Evolutionary conservation across 2,113 vertebrate species (phyloP).

Genomic region (Eublepharis macularius): DNA sequence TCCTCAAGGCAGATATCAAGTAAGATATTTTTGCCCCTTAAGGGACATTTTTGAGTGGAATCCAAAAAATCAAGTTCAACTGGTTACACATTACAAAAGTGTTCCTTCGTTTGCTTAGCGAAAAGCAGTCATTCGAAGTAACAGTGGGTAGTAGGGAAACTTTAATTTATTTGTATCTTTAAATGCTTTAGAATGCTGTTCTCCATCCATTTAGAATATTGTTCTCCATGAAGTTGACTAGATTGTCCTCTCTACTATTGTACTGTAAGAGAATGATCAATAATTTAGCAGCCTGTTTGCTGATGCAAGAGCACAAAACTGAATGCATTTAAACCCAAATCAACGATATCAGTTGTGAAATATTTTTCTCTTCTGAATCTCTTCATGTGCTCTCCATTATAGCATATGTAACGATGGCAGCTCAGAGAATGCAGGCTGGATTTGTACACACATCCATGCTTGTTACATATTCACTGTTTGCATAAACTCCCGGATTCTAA

Average conservation of each 20-base stretch:
- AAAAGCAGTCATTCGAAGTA: neutral
- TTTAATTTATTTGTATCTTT: neutral
- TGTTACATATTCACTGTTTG: neutral
- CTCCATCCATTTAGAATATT: neutral
- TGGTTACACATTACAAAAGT: neutral
- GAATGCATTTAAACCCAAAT: neutral
- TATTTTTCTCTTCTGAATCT: neutral
- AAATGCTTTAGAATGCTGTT: neutral
- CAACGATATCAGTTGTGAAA: neutral
- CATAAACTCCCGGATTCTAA: no score
- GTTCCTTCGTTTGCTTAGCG: neutral
- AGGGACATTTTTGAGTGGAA: slow-evolving; percentile 18
- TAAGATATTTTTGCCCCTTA: neutral
- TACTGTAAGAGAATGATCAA: neutral
- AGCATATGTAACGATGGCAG: neutral
- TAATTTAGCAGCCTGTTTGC: neutral
- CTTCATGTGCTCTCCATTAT: neutral
- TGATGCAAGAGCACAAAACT: neutral
- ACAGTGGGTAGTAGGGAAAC: neutral
- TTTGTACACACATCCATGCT: neutral
- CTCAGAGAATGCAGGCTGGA: neutral
- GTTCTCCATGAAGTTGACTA: neutral
- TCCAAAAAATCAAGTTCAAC: neutral
- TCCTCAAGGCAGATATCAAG: neutral
- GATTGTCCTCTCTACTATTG: neutral